Base-by-base conservation (phyloP, 2,888 invertebrate genomes). In the Meganola albula region DNA sequence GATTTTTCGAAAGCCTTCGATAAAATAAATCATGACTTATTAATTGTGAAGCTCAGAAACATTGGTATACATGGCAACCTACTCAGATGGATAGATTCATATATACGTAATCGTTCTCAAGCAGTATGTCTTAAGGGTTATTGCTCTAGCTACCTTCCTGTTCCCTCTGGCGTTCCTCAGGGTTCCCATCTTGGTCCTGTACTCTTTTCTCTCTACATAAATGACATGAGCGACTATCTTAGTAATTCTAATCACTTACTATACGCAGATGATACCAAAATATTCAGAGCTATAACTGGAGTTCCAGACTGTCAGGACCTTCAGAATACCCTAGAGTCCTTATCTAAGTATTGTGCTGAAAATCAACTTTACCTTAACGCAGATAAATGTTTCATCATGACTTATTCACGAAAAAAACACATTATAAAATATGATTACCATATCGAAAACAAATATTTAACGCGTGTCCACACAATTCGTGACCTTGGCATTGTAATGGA, bases 21-120 rank as follows among this genome's bases (percentile, higher is more conserved):
- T 25, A 37, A 37, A 32, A 32, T 37, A 8, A 30, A 26, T 26
- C 37, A 37, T 7, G 24, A 24, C 9, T 24, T 24, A 25, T 13
- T 23, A 1, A 16, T 31, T 14, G 21, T 21, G 10, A 32, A 32
- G 10, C 11, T 27, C 12, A 13, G 22, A 12, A 13, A 12, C 13
- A 22, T 27, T 11, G 26, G 32, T 27, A 27, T 32, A 22, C 26
- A 27, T 21, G 27, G 32, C 22, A 22, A 27, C 9, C 23, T 32
- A 7, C 26, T 26, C 12, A 9, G 32, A 4, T 32, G 32, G 27
- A 26, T 32, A 10, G 11, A 11, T n/a, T 26, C 21, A n/a, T 32
- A 27, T 22, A 10, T 32, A 5, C 14, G 9, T 1, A 31, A 31
- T 12, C 24, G 24, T 10, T 21, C 20, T 10, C 30, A 31, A 24